Evolutionary conservation across 2,888 invertebrate genomes (phyloP).

Genomic region (Eupeodes latifasciatus): DNA sequence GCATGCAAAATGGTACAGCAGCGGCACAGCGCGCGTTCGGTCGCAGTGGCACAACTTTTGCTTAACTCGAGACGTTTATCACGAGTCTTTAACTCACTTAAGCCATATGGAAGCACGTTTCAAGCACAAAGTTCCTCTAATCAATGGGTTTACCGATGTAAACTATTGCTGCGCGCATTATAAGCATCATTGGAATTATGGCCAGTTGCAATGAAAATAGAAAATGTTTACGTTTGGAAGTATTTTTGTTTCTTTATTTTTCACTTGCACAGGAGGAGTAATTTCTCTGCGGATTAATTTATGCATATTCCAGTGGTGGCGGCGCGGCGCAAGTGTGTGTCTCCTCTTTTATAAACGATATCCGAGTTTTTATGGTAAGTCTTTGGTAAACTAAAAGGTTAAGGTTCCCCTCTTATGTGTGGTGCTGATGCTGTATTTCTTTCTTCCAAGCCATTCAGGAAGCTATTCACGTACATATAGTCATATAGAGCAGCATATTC

Average conservation of each 20-base stretch:
- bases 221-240: constrained; percentile 55
- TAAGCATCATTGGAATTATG: constrained; percentile 64
- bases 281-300: constrained; percentile 31
- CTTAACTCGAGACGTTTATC: constrained; percentile 65
- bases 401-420: constrained; percentile 41
- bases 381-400: constrained; percentile 45
- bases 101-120: constrained; percentile 69
- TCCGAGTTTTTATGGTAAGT: constrained; percentile 38
- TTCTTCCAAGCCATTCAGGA: constrained; percentile 60
- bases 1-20: constrained; percentile 61
- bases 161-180: constrained; percentile 52
- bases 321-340: constrained; percentile 10
- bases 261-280: not conserved
- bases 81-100: constrained; percentile 65
- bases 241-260: not conserved
- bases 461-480: constrained; percentile 53
- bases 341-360: constrained; percentile 18
- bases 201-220: constrained; percentile 49
- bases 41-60: not conserved
- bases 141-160: constrained; percentile 71
- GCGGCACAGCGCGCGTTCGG: not conserved
- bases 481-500: constrained; percentile 57
- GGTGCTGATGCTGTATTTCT: constrained; percentile 1
- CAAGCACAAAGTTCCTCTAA: constrained; percentile 70
- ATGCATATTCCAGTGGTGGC: constrained; percentile 4